Percentiles rank a stretch among this genome's conserved stretches.
Conservation (phyloP, 2,113 vertebrate species). For the Ailurus styani region DNA sequence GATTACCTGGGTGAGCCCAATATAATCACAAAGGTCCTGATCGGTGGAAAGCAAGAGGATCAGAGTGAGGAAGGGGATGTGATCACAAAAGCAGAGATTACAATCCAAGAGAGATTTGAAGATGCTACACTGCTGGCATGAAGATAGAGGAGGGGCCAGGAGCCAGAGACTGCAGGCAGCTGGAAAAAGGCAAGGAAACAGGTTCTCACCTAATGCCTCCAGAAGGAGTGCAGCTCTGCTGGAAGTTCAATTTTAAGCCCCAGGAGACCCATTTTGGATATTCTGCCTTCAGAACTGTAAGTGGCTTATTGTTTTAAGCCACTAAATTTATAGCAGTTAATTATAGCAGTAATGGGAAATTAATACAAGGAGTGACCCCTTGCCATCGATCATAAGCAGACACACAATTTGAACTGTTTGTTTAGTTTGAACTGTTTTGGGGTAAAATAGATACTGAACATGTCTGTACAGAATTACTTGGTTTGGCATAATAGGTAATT, state of each 20-base stretch:
- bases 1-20: neutral
- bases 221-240: neutral
- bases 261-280: neutral
- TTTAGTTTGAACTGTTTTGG: neutral
- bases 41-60: neutral
- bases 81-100: neutral
- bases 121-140: neutral
- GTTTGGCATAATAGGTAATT: neutral
- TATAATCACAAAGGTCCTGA: neutral
- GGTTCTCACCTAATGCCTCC: neutral
- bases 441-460: neutral
- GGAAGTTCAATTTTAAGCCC: neutral
- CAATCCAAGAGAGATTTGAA: neutral
- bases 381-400: neutral
- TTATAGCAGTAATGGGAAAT: neutral
- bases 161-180: neutral
- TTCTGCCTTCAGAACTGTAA: neutral
- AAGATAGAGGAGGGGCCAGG: neutral
- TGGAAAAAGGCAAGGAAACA: neutral
- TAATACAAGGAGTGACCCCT: neutral
- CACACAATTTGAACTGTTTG: too few relatives aligned
- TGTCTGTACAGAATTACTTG: neutral
- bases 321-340: neutral
- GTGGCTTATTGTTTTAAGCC: neutral
- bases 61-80: neutral